Conservation (phyloP, 2,888 invertebrate genomes). For the Neria commutata region DNA sequence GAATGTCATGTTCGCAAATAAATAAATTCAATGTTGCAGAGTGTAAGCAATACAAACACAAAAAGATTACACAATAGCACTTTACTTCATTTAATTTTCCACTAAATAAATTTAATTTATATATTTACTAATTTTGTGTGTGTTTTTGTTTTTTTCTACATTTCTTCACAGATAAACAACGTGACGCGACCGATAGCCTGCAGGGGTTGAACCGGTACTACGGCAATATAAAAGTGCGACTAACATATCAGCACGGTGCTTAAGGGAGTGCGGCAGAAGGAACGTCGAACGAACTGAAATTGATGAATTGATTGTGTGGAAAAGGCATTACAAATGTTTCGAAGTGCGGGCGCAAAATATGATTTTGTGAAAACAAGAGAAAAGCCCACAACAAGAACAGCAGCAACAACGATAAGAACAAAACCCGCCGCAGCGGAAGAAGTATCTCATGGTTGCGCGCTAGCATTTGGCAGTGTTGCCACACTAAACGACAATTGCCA, state of each 20-base stretch:
- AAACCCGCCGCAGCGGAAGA: background rate
- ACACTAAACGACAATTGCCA: slow-evolving; percentile 20
- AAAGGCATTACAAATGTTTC: slow-evolving; percentile 2
- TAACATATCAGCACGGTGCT: too few relatives aligned
- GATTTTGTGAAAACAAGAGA: too few relatives aligned
- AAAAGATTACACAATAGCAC: slow-evolving; percentile 7
- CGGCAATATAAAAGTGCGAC: too few relatives aligned
- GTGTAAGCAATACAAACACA: background rate
- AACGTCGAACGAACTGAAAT: background rate
- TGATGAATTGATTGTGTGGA: background rate
- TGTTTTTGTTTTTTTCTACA: background rate
- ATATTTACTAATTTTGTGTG: background rate
- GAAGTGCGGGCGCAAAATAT: background rate
- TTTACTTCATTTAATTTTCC: slow-evolving; percentile 15
- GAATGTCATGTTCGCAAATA: background rate
- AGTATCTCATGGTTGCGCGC: background rate
- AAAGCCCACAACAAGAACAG: slow-evolving; percentile 29
- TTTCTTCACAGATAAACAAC: slow-evolving; percentile 6
- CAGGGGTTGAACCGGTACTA: too few relatives aligned
- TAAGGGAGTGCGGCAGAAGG: too few relatives aligned
- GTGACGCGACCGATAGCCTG: too few relatives aligned
- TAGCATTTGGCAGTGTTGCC: slow-evolving; percentile 6
- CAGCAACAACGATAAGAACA: slow-evolving; percentile 15
- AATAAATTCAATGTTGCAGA: too few relatives aligned
- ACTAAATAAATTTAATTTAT: slow-evolving; percentile 6